Percentiles rank a stretch among this genome's conserved stretches.
These are phyloP conservation scores for Stenurella melanura DNA, from an alignment of 2,888 invertebrate species.

Conservation along the genomic window DNA sequence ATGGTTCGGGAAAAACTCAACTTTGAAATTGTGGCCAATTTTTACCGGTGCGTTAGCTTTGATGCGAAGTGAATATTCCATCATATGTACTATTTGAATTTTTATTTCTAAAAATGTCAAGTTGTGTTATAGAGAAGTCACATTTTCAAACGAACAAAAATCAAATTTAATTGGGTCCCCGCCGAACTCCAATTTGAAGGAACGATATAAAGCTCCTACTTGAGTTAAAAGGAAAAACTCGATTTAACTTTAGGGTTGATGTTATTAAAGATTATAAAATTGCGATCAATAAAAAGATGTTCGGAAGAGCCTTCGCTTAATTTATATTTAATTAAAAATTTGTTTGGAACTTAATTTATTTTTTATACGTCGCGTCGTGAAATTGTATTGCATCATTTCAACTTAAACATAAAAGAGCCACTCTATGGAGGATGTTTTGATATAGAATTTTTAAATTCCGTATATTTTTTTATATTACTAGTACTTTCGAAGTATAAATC, in stretches of 20 bases:
- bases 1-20: too few species aligned
- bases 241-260: constrained; percentile 12
- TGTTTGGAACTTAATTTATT: constrained; percentile 17
- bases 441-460: too few species aligned
- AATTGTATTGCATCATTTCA: background rate
- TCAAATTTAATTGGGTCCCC: background rate
- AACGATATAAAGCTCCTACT: constrained; percentile 1
- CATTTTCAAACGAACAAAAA: background rate
- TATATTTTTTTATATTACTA: too few species aligned
- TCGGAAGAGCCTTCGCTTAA: constrained; percentile 2
- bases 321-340: constrained; percentile 10
- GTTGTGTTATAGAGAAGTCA: background rate
- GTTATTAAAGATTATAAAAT: constrained; percentile 17
- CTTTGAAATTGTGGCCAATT: too few species aligned
- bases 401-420: too few species aligned
- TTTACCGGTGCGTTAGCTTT: too few species aligned
- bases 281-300: constrained; percentile 12
- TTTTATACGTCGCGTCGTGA: background rate
- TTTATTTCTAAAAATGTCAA: background rate
- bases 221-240: constrained; percentile 13
- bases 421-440: too few species aligned
- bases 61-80: too few species aligned
- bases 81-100: background rate
- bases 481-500: too few species aligned
- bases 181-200: background rate